phyloP scores from a whole-genome alignment of 2,888 invertebrate genomes.

The Lepidochitona cinerea region DNA sequence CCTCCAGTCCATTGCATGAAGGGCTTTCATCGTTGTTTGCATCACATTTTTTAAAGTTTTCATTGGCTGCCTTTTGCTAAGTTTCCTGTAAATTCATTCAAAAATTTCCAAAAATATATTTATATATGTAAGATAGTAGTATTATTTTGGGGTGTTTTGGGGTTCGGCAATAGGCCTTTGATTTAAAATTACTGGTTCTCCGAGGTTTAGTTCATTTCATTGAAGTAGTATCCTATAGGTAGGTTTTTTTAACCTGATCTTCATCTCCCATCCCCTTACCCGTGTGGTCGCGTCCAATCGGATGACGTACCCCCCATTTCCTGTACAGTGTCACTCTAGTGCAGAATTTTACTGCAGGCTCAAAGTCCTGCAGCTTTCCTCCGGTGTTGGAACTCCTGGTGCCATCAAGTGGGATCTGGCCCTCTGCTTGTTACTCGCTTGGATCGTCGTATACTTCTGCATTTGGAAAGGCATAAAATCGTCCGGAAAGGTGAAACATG shows the following conservation, averaged over 20 bases:
- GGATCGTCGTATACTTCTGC: conserved; percentile 71
- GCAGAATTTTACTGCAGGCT: conserved; percentile 54
- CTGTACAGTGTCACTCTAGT: conserved; percentile 7
- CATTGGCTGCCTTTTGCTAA: background rate
- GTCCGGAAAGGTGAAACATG: conserved; percentile 67
- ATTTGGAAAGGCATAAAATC: conserved; percentile 71
- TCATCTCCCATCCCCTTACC: background rate
- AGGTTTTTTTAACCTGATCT: background rate
- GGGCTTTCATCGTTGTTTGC: background rate
- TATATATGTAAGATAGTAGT: too few species aligned
- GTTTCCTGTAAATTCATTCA: background rate
- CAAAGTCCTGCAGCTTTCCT: conserved; percentile 67
- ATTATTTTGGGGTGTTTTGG: too few species aligned
- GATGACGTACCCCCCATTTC: background rate
- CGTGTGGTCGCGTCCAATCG: conserved; percentile 2
- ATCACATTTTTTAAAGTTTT: background rate
- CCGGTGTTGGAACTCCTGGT: conserved; percentile 66
- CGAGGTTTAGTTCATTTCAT: background rate
- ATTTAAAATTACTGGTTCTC: background rate
- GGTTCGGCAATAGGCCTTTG: conserved; percentile 3
- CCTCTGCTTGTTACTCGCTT: conserved; percentile 68
- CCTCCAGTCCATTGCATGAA: background rate
- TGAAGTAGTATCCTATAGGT: conserved; percentile 2
- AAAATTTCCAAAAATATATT: too few species aligned
- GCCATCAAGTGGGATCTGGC: conserved; percentile 69